Evolutionary conservation across 1,140 invertebrate genomes (phyloP), one percentile per base, ranked within the genome.

Genomic region (Aphis gossypii): DNA sequence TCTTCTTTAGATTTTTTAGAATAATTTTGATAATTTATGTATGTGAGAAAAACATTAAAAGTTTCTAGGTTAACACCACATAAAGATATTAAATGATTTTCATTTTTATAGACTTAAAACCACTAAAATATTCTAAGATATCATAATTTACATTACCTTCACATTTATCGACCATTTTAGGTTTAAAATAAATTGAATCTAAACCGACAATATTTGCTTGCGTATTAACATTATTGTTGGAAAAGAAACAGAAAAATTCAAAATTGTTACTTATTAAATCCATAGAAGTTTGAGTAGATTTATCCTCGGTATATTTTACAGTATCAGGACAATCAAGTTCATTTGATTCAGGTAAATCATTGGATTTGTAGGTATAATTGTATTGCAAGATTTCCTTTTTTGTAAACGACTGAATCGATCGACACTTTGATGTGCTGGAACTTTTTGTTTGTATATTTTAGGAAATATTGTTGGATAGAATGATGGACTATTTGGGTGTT

Each of bases 81-180:
- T 44, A 44, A 44, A 44, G 44, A 44, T 44, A 44, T 44, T 44
- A 44, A 44, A 44, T 44, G 44, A 44, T 44, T 44, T 44, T 44
- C 44, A 44, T 44, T 44, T 44, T 44, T 44, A 44, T 44, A 44
- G 44, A 44, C 6, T 44, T 44, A 44, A 44, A 44, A 44, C 44
- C 44, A 44, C 44, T 44, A 44, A 44, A 44, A 44, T 44, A 44
- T 44, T 44, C 44, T 44, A 44, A 44, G 44, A 44, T 44, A 44
- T 44, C 44, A 44, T 44, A 44, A 6, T 44, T 44, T 44, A 44
- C 44, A 44, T 6, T 54, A 82, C 76, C n/a, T 82, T 35, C 35
- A 82, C 30, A 82, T 82, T 82, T 82, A 82, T 82, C 76, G 38
- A 82, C n/a, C 76, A 82, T 82, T 82, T 82, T 82, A 82, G 76